These are phyloP conservation scores for Myioborus melanocephalus DNA, from an alignment of 2,797 vertebrate genomes.

Conservation along the genomic window DNA sequence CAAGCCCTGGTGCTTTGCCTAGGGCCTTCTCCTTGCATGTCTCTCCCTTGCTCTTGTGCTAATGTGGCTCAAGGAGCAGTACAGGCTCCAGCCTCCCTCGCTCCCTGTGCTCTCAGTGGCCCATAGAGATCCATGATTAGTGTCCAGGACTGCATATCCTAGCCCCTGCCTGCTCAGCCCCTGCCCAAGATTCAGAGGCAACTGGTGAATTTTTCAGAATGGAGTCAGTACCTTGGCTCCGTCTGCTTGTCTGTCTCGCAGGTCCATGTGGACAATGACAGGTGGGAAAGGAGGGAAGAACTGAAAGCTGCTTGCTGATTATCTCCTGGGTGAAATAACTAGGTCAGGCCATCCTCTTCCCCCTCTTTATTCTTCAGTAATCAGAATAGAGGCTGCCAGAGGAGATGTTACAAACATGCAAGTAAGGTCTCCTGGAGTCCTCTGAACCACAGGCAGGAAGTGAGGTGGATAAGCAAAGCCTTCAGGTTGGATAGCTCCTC, in stretches of 20 bases:
- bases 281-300: neutral
- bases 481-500: neutral
- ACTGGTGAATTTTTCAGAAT: neutral
- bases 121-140: neutral
- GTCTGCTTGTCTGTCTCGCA: neutral
- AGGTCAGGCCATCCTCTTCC: neutral
- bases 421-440: neutral
- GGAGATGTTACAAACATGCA: neutral
- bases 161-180: neutral
- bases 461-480: neutral
- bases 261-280: neutral
- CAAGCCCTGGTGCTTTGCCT: constrained; percentile 4
- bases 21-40: constrained; percentile 5
- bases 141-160: neutral
- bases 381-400: neutral
- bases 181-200: neutral
- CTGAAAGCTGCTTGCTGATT: neutral
- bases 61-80: neutral
- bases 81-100: neutral
- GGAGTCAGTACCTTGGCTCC: neutral
- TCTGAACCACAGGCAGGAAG: neutral
- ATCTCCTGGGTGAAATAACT: neutral
- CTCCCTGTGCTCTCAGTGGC: neutral
- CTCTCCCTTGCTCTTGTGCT: neutral
- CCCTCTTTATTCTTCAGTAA: neutral